Evolutionary conservation across 2,888 invertebrate genomes (phyloP).

Genomic region (Drosophila recens): DNA sequence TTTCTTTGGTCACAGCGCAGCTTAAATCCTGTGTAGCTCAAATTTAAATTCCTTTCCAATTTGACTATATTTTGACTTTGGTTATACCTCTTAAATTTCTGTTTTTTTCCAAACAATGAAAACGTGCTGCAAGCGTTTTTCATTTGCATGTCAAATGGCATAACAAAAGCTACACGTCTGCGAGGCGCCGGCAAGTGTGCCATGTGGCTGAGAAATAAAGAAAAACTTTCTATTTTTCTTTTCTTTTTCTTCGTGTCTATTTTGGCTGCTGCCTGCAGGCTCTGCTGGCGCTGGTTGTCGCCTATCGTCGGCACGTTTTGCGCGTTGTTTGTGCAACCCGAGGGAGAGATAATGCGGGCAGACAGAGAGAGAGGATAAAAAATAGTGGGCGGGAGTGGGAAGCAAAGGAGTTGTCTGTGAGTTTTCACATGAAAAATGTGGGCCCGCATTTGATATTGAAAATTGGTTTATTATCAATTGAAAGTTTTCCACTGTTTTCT

Average conservation of each 20-base stretch:
- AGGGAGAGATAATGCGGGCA: constrained; percentile 6
- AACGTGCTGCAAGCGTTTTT: constrained; percentile 55
- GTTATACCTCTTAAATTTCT: neutral
- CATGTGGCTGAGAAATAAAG: constrained; percentile 50
- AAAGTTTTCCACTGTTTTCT: constrained; percentile 29
- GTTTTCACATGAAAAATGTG: constrained; percentile 72
- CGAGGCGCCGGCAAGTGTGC: constrained; percentile 54
- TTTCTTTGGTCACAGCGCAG: constrained; percentile 5
- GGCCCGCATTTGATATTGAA: constrained; percentile 54
- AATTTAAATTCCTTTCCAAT: neutral
- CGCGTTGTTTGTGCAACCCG: constrained; percentile 50
- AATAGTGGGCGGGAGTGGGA: constrained; percentile 4
- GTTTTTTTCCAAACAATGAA: constrained; percentile 29
- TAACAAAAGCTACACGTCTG: constrained; percentile 59
- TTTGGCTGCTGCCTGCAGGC: constrained; percentile 54
- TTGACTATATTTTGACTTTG: neutral
- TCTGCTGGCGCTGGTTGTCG: constrained; percentile 45
- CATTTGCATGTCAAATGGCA: constrained; percentile 72
- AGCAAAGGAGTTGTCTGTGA: constrained; percentile 27
- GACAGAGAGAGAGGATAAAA: neutral
- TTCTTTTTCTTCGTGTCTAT: constrained; percentile 15
- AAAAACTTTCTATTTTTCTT: constrained; percentile 67
- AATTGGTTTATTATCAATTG: constrained; percentile 69
- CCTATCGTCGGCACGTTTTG: constrained; percentile 62
- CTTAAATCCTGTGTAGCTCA: neutral